These are phyloP conservation scores for Gonocerus acuteangulatus DNA, from an alignment of 2,888 invertebrate genomes.

Conservation along the genomic window DNA sequence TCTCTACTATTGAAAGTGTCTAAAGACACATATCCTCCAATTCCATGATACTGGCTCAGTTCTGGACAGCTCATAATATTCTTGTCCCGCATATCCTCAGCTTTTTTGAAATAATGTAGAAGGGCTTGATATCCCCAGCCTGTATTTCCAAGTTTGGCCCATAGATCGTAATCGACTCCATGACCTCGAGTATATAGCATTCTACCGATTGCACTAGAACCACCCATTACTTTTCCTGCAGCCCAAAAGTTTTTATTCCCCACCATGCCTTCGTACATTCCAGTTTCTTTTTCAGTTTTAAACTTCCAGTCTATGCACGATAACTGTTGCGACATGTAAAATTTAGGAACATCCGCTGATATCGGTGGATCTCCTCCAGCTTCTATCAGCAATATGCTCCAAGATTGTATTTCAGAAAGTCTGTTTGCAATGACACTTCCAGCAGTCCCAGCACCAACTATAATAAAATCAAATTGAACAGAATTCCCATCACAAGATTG, in stretches of 20 bases:
- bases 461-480: conserved; percentile 30
- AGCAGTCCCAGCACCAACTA: conserved; percentile 31
- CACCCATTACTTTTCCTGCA: conserved; percentile 47
- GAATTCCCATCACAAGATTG: conserved; percentile 14
- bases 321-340: conserved; percentile 40
- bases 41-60: conserved; percentile 25
- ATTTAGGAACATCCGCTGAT: conserved; percentile 40
- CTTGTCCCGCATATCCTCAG: conserved; percentile 38
- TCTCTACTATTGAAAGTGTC: conserved; percentile 23
- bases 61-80: conserved; percentile 14
- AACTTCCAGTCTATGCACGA: conserved; percentile 45
- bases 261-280: conserved; percentile 38
- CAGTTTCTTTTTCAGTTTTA: conserved; percentile 44
- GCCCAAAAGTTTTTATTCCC: conserved; percentile 39
- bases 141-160: conserved; percentile 41
- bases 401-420: conserved; percentile 40
- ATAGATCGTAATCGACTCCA: conserved; percentile 42
- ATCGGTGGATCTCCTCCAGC: conserved; percentile 42
- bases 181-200: conserved; percentile 41
- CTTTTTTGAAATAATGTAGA: conserved; percentile 42
- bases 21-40: conserved; percentile 26
- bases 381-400: conserved; percentile 41
- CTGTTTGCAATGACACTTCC: conserved; percentile 44
- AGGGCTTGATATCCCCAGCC: conserved; percentile 45
- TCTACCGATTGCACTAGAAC: conserved; percentile 43